A percentile compares a stretch with the other conserved stretches of the same genome.
Conservation (phyloP, 1,140 invertebrate genomes). For the Heliconius congener region DNA sequence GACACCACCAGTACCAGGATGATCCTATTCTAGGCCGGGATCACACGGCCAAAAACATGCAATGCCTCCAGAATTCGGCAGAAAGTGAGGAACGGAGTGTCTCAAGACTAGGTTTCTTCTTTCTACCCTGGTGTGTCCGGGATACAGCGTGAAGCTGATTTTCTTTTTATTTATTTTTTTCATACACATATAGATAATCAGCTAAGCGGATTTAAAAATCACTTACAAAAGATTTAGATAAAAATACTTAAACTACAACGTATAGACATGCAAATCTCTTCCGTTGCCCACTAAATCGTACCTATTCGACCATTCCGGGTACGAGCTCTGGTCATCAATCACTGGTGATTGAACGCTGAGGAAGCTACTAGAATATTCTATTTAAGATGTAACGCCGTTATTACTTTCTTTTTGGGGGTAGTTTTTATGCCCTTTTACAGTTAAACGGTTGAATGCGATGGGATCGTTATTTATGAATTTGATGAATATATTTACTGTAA, state of each 20-base stretch:
- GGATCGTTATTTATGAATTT: neutral
- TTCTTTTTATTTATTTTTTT: too few relatives aligned
- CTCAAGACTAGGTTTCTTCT: too few relatives aligned
- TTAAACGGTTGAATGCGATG: neutral
- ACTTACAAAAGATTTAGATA: constrained; percentile 7
- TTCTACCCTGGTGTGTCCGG: too few relatives aligned
- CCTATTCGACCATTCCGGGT: constrained; percentile 62
- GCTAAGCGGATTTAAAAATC: neutral
- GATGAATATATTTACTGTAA: neutral
- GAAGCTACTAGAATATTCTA: constrained; percentile 40
- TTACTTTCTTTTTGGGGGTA: constrained; percentile 14
- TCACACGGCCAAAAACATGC: too few relatives aligned
- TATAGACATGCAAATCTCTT: constrained; percentile 67
- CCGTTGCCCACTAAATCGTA: constrained; percentile 69
- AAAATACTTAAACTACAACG: neutral
- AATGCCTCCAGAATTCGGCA: too few relatives aligned
- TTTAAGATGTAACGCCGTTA: constrained; percentile 31
- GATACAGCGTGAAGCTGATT: too few relatives aligned
- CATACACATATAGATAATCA: neutral
- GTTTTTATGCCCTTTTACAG: constrained; percentile 2
- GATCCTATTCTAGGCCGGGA: too few relatives aligned
- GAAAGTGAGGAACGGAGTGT: too few relatives aligned
- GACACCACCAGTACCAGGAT: too few relatives aligned
- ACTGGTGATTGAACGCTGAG: constrained; percentile 54
- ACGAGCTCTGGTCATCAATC: constrained; percentile 63